Percentiles rank a stretch among this genome's conserved stretches.
Conservation (phyloP, 2,888 invertebrate species). For the Nephrotoma appendiculata region DNA sequence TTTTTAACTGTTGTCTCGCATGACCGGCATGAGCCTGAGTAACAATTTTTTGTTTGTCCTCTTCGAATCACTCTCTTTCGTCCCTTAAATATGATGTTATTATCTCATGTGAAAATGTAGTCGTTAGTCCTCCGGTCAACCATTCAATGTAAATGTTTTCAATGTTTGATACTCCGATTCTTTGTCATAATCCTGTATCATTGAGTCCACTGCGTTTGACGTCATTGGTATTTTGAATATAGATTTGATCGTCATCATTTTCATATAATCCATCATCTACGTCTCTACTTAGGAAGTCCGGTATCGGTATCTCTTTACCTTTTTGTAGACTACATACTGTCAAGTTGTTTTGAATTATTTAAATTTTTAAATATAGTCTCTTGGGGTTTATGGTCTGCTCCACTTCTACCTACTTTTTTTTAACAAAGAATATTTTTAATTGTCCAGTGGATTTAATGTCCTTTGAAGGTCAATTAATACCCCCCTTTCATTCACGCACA, state of each 20-base stretch:
- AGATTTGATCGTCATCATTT: too few relatives aligned
- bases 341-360: constrained; percentile 13
- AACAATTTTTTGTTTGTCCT: too few relatives aligned
- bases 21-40: too few relatives aligned
- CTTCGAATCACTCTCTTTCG: too few relatives aligned
- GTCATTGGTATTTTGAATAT: not conserved
- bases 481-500: too few relatives aligned
- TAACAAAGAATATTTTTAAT: too few relatives aligned
- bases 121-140: not conserved
- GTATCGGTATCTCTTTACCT: not conserved
- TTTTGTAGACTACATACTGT: too few relatives aligned
- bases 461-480: too few relatives aligned
- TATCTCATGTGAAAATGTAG: too few relatives aligned
- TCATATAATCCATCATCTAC: not conserved
- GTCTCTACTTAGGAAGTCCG: not conserved
- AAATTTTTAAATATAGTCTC: constrained; percentile 16
- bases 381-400: constrained; percentile 16
- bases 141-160: not conserved
- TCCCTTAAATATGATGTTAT: too few relatives aligned
- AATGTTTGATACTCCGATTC: not conserved
- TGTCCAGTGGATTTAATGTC: too few relatives aligned
- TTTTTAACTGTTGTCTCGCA: too few relatives aligned
- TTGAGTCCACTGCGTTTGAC: not conserved
- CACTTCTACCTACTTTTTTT: constrained; percentile 14
- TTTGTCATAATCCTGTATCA: not conserved